Percentiles rank a stretch among this genome's conserved stretches.
Evolutionary conservation across 1,140 invertebrate species (phyloP).

Genomic region (Hylyphantes graminicola): DNA sequence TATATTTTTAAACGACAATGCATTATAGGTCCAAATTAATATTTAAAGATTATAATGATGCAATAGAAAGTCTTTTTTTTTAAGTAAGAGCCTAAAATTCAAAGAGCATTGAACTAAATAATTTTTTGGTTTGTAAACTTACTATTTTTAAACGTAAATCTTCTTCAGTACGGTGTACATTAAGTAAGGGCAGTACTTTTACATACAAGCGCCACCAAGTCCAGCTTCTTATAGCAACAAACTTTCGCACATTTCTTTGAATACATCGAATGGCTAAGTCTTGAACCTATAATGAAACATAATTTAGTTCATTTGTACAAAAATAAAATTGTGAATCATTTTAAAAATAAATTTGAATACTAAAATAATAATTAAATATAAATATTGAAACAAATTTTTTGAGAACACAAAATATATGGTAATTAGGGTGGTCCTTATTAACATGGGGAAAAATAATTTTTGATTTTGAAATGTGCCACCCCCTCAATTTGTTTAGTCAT

Average conservation of each 20-base stretch:
- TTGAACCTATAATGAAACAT: slow-evolving; percentile 73
- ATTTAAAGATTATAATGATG: neutral
- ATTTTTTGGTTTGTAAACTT: slow-evolving; percentile 62
- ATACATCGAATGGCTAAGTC: slow-evolving; percentile 91
- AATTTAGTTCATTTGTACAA: neutral
- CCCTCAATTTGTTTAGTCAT: too few relatives aligned
- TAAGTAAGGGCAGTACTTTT: slow-evolving; percentile 88
- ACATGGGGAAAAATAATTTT: too few relatives aligned
- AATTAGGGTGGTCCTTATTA: too few relatives aligned
- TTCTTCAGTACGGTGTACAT: slow-evolving; percentile 93
- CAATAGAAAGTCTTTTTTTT: neutral
- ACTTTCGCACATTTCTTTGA: slow-evolving; percentile 91
- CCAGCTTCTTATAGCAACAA: slow-evolving; percentile 91
- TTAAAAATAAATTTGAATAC: slow-evolving; percentile 64
- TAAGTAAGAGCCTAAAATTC: too few relatives aligned
- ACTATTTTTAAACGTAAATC: slow-evolving; percentile 83
- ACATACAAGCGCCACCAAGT: slow-evolving; percentile 90
- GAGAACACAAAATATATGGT: too few relatives aligned
- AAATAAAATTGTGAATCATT: neutral
- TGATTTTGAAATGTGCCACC: too few relatives aligned
- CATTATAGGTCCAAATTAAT: too few relatives aligned
- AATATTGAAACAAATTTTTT: too few relatives aligned
- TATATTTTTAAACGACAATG: too few relatives aligned
- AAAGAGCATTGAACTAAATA: too few relatives aligned
- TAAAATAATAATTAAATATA: too few relatives aligned